Evolutionary conservation across 2,888 invertebrate genomes (phyloP).

Genomic region (Limnephilus auricula): DNA sequence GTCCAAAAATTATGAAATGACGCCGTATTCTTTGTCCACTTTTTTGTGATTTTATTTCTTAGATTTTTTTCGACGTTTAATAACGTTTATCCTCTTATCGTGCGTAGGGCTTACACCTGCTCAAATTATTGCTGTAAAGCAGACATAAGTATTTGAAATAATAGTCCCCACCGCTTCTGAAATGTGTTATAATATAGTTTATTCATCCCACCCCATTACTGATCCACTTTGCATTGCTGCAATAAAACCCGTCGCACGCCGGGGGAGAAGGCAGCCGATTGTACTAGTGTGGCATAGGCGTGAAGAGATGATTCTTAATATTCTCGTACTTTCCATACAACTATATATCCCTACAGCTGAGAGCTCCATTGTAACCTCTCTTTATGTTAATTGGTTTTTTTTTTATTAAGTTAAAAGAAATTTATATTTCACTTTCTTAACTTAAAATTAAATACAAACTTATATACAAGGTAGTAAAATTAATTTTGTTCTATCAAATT

Average conservation of each 20-base stretch:
- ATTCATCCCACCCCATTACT: constrained; percentile 1
- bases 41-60: too few species aligned
- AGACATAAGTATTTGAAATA: neutral
- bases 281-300: neutral
- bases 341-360: neutral
- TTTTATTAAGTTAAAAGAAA: too few species aligned
- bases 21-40: too few species aligned
- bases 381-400: too few species aligned
- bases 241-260: neutral
- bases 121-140: neutral
- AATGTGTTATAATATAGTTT: neutral
- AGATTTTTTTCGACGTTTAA: too few species aligned
- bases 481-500: too few species aligned
- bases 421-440: too few species aligned
- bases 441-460: too few species aligned
- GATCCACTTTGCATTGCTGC: constrained; percentile 20
- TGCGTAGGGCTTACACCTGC: too few species aligned
- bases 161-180: neutral
- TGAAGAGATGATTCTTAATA: neutral
- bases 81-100: too few species aligned
- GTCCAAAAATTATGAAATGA: too few species aligned
- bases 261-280: neutral
- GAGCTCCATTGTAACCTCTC: neutral
- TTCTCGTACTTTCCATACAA: neutral
- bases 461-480: too few species aligned